Evolutionary conservation across 2,113 vertebrate genomes (phyloP).

Genomic region (Triplophysa dalaica): DNA sequence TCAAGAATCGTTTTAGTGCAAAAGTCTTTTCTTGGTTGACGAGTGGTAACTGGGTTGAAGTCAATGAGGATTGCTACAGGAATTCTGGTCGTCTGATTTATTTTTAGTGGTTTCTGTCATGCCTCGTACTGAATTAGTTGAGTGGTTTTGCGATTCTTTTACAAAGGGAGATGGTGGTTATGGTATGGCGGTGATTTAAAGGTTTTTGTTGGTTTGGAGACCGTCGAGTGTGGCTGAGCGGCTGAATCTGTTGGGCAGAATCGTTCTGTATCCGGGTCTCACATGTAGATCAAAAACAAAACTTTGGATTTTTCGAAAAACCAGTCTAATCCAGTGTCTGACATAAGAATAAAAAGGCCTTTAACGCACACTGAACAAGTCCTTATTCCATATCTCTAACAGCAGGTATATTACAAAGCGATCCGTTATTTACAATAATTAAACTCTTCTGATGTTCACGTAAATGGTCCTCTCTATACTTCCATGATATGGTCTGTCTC

Average conservation of each 20-base stretch:
- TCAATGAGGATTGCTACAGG: constrained; percentile 56
- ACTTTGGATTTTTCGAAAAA: constrained; percentile 54
- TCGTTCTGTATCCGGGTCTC: constrained; percentile 65
- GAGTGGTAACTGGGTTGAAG: constrained; percentile 67
- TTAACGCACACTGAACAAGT: constrained; percentile 62
- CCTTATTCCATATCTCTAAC: constrained; percentile 73
- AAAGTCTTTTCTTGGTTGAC: constrained; percentile 77
- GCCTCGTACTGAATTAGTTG: constrained; percentile 45
- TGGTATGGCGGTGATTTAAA: constrained; percentile 22
- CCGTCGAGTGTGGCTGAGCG: not conserved
- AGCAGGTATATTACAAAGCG: constrained; percentile 74
- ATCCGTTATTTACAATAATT: constrained; percentile 67
- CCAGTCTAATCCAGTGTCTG: constrained; percentile 82
- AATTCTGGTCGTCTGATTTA: constrained; percentile 58
- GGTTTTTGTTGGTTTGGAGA: constrained; percentile 18
- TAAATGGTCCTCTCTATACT: no score
- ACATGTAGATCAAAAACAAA: constrained; percentile 64
- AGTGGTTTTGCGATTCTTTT: constrained; percentile 60
- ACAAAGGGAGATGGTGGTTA: constrained; percentile 22
- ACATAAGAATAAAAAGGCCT: constrained; percentile 77
- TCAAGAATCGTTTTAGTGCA: constrained; percentile 78
- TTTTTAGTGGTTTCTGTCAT: constrained; percentile 58
- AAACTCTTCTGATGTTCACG: not conserved
- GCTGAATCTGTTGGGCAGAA: constrained; percentile 54
- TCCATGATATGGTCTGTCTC: no score